Evolutionary conservation across 2,797 vertebrate species (phyloP), one percentile per base, ranked within the genome.

Genomic region (Danio albolineatus): DNA sequence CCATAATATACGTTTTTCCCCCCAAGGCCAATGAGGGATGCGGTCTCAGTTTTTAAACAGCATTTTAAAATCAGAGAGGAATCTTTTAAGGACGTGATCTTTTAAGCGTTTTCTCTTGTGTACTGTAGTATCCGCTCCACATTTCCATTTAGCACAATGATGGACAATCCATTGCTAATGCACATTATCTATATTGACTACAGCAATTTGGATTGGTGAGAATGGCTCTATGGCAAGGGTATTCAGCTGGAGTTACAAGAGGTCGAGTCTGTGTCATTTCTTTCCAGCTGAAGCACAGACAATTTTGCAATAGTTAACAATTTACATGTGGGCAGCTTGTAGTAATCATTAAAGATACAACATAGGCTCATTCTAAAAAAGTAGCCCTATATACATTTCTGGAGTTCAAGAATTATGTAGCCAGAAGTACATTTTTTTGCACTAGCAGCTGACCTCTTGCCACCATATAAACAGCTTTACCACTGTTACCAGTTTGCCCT

Each of bases 141-240:
- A 67, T 75, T 80, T 75, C 48, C 62, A 75, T 67, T 74, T 67
- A 80, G 43, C 1, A 12, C 61, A 66, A 44, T 81, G 44, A 69
- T 59, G 43, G 38, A 56, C 19, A 56, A 76, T 46, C 51, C 7
- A 5, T 57, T 60, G 54, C 54, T 73, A 57, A 60, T 54, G 28
- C 38, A 13, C 17, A 13, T 62, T 17, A 79, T 78, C 76, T 78
- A 43, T 38, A 72, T 64, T 49, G 16, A 38, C 57, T 48, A 14
- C 62, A 56, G 38, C 4, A 7, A 44, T 64, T 77, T 39, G 7
- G 28, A 59, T 7, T 49, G 56, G 38, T 67, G 64, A 66, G 28
- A 71, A 61, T 62, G 9, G 6, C 41, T 44, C 21, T 46, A 64
- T 66, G 12, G 48, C 28, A 28, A 28, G 28, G 28, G 28, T 28